A percentile compares a stretch with the other conserved stretches of the same genome.
Evolutionary conservation across 1,140 invertebrate genomes (phyloP).

Genomic region (Frieseomelitta varia): DNA sequence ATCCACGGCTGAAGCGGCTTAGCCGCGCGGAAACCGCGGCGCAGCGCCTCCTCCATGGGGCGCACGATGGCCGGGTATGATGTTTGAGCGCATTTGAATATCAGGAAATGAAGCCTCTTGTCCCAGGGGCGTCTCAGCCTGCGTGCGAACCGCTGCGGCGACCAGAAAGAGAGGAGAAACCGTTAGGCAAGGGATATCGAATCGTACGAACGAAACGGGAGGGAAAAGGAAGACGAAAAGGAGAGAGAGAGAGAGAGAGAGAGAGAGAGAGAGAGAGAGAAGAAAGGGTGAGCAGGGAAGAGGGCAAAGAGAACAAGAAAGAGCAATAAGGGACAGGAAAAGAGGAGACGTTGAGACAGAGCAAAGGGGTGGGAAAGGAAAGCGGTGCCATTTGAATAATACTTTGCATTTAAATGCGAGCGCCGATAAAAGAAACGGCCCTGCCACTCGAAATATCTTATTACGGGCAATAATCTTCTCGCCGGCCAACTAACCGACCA

Average conservation of each 20-base stretch:
- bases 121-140: constrained; percentile 63
- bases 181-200: constrained; percentile 22
- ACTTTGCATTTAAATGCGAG: constrained; percentile 80
- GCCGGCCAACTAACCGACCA: constrained; percentile 21
- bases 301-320: constrained; percentile 15
- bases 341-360: constrained; percentile 34
- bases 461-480: constrained; percentile 77
- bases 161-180: neutral
- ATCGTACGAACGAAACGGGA: neutral
- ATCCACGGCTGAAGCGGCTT: constrained; percentile 56
- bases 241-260: neutral
- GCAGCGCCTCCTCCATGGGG: constrained; percentile 51
- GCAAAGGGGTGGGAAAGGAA: constrained; percentile 32
- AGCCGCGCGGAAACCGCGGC: constrained; percentile 67
- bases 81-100: constrained; percentile 81
- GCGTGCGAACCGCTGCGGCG: constrained; percentile 11
- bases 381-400: constrained; percentile 77
- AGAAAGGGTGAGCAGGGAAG: constrained; percentile 5
- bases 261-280: neutral
- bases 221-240: neutral
- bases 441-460: constrained; percentile 78
- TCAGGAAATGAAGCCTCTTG: constrained; percentile 80
- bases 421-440: constrained; percentile 78
- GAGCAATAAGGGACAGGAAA: constrained; percentile 39
- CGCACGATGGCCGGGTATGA: constrained; percentile 68